Evolutionary conservation across 2,113 vertebrate species (phyloP), one percentile per base, ranked within the genome.

Genomic region (Regulus satrapa): DNA sequence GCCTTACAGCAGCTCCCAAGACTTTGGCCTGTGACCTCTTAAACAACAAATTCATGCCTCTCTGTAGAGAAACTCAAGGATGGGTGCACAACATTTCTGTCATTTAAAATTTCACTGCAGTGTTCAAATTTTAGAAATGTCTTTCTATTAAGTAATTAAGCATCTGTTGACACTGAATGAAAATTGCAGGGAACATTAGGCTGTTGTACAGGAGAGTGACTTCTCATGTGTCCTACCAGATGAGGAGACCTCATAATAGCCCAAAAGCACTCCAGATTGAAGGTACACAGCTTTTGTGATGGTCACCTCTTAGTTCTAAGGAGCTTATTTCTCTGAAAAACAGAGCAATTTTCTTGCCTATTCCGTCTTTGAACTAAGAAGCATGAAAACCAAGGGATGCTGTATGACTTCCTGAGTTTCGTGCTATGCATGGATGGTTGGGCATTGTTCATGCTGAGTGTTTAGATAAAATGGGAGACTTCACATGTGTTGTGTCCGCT

Each of bases 391-490:
- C 32, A 59, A 73, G 38, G 1, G 41, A 82, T 48, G 24, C 49
- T 16, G 4, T 24, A 16, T 13, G 58, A 43, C 68, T 84, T 68
- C 54, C 59, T 1, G 1, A 12, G 72, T 73, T 81, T 73, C 46
- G 66, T 49, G 54, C 29, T 48, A 12, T 0, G 4, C 46, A 3
- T 7, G 46, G 69, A 5, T 32, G 68, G 49, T 4, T 80, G 55
- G 41, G 79, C 40, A 8, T 54, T 59, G 45, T 12, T 89, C 55
- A 5, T 0, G 2, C 6, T 0, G 24, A 62, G 83, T 1, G 0
- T 10, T 56, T 62, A 41, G 79, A 14, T n/a, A 28, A 59, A 46
- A 2, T 12, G 29, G 25, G 40, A 38, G 51, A 16, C 28, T 87
- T 58, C 29, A 51, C 66, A 13, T n/a, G 91, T 2, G 1, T 16